Evolutionary conservation across 2,797 vertebrate genomes (phyloP).

Genomic region (Spea hammondii): DNA sequence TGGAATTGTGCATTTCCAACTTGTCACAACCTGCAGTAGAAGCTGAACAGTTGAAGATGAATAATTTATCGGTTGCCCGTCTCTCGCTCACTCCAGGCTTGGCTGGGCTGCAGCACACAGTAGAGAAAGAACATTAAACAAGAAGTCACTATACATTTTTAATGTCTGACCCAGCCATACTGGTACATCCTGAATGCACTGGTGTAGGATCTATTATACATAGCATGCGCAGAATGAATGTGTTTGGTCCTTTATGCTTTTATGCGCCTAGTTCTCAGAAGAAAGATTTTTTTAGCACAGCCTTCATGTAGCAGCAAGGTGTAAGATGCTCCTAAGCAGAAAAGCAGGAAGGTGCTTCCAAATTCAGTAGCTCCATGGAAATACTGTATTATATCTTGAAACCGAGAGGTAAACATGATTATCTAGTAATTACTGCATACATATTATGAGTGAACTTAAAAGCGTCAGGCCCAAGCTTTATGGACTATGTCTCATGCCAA

Average conservation of each 20-base stretch:
- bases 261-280: conserved; percentile 12
- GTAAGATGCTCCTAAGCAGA: too few relatives aligned
- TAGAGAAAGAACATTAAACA: conserved; percentile 51
- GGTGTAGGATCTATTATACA: conserved; percentile 34
- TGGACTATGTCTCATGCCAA: too few relatives aligned
- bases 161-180: conserved; percentile 45
- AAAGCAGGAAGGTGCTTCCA: too few relatives aligned
- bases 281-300: neutral
- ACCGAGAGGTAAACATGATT: too few relatives aligned
- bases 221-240: conserved; percentile 27
- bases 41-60: conserved; percentile 46
- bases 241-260: conserved; percentile 12
- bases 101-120: conserved; percentile 32
- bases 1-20: conserved; percentile 41
- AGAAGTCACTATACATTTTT: conserved; percentile 49
- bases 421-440: too few relatives aligned
- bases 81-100: conserved; percentile 47
- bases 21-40: conserved; percentile 51
- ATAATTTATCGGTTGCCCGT: conserved; percentile 48
- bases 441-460: too few relatives aligned
- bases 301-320: too few relatives aligned
- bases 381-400: too few relatives aligned
- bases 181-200: conserved; percentile 14
- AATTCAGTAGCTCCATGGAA: too few relatives aligned
- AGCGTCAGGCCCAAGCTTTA: too few relatives aligned